Evolutionary conservation across 53 echinoderm and acorn worm species (phyloP).

Genomic region (Stichopus horrens): DNA sequence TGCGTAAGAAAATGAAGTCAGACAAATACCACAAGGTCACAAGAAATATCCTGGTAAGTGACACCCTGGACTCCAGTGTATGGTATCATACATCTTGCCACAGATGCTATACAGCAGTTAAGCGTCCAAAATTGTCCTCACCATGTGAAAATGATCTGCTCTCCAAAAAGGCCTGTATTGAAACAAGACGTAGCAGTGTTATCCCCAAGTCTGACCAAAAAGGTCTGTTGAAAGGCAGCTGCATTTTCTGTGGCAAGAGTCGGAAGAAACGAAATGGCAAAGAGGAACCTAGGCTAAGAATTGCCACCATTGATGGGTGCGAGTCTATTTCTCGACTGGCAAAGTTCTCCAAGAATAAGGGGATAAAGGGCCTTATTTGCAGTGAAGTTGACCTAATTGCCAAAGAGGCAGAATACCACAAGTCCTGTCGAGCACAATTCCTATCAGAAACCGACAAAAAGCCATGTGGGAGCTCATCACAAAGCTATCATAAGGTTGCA

Average conservation of each 20-base stretch:
- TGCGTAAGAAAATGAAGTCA: neutral
- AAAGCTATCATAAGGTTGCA: slow-evolving; percentile 35
- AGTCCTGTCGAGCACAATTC: slow-evolving; percentile 52
- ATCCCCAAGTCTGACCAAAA: slow-evolving; percentile 38
- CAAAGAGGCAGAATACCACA: slow-evolving; percentile 72
- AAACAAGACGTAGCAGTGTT: slow-evolving; percentile 27
- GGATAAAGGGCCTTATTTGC: slow-evolving; percentile 38
- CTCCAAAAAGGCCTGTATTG: neutral
- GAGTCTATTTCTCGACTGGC: slow-evolving; percentile 28
- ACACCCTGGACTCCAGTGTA: neutral
- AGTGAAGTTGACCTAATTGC: slow-evolving; percentile 61
- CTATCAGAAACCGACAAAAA: slow-evolving; percentile 56
- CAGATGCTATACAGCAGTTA: slow-evolving; percentile 16
- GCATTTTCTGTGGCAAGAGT: slow-evolving; percentile 50
- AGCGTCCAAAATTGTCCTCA: neutral
- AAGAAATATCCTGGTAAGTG: neutral
- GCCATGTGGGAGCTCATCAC: neutral
- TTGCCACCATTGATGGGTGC: slow-evolving; percentile 40
- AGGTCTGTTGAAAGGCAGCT: slow-evolving; percentile 46
- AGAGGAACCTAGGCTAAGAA: slow-evolving; percentile 43
- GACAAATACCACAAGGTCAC: slow-evolving; percentile 1
- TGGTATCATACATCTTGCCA: slow-evolving; percentile 3
- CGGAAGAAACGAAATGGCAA: slow-evolving; percentile 41
- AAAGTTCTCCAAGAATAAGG: slow-evolving; percentile 31
- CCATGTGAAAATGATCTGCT: neutral